Percentiles rank a stretch among this genome's conserved stretches.
Conservation (phyloP, 2,888 invertebrate species). For the Troilus luridus region DNA sequence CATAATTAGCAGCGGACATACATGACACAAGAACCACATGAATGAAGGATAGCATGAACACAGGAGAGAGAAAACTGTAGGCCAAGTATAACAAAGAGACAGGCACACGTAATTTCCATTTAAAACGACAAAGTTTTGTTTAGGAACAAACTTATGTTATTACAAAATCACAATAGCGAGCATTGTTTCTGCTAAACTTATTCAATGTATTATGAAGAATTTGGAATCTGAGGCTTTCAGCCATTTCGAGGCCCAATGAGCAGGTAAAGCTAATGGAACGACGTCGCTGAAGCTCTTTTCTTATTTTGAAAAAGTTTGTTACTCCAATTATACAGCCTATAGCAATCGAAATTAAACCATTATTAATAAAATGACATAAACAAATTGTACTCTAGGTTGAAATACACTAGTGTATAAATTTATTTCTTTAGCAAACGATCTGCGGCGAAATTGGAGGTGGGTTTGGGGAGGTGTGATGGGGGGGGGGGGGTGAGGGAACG, state of each 20-base stretch:
- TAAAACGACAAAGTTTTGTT: not conserved
- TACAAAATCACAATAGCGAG: constrained; percentile 8
- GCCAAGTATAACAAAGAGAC: not conserved
- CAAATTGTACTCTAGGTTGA: no score
- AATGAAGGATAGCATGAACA: not conserved
- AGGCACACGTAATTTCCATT: constrained; percentile 12
- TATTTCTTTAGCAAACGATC: no score
- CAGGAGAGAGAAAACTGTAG: not conserved
- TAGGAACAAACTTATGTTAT: constrained; percentile 15
- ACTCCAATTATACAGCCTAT: no score
- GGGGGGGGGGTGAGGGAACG: no score
- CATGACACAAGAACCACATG: not conserved
- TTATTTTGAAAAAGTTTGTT: not conserved
- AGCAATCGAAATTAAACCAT: no score
- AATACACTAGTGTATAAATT: no score
- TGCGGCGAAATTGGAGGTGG: no score
- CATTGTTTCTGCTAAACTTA: not conserved
- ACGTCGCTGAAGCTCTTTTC: not conserved
- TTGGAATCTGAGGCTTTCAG: not conserved
- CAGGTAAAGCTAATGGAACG: not conserved
- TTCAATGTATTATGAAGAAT: not conserved
- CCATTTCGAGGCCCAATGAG: not conserved
- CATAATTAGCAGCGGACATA: not conserved
- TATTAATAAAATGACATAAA: no score
- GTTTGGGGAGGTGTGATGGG: no score